A percentile compares a stretch with the other conserved stretches of the same genome.
phyloP scores from a whole-genome alignment of 2,113 vertebrate species.

The Marmota monax region DNA sequence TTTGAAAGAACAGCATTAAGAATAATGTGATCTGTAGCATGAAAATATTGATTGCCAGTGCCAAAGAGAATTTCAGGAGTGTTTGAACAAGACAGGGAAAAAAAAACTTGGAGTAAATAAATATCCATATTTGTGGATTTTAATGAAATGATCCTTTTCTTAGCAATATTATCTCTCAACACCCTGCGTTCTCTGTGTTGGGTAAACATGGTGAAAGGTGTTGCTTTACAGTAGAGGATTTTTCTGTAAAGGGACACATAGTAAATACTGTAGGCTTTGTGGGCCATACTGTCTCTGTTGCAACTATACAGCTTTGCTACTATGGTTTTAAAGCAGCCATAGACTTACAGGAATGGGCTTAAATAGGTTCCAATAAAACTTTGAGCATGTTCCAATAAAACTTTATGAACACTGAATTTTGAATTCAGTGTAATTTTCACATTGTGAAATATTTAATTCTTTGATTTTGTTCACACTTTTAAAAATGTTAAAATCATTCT shows the following conservation, averaged over 20 bases:
- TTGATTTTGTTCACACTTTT: background rate
- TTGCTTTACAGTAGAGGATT: background rate
- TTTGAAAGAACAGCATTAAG: background rate
- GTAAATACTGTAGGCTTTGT: background rate
- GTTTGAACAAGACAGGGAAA: background rate
- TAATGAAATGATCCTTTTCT: slow-evolving; percentile 1
- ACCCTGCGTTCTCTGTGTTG: background rate
- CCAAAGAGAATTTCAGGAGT: slow-evolving; percentile 39
- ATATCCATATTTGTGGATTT: background rate
- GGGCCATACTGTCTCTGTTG: background rate
- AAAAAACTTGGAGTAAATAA: slow-evolving; percentile 57
- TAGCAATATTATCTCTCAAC: background rate
- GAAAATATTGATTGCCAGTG: slow-evolving; percentile 40
- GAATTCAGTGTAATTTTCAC: slow-evolving; percentile 25
- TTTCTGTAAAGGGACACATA: background rate
- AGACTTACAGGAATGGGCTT: background rate
- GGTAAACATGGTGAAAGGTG: background rate
- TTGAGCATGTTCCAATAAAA: slow-evolving; percentile 14
- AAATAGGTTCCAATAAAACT: background rate
- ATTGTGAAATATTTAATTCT: background rate
- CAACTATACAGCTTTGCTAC: background rate
- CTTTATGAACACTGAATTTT: slow-evolving; percentile 16
- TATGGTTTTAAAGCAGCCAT: background rate
- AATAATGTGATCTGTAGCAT: slow-evolving; percentile 39
- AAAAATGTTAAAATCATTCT: slow-evolving; percentile 43